Percentiles rank a stretch among this genome's conserved stretches.
Evolutionary conservation across 1,140 invertebrate species (phyloP).

Genomic region (Anastatus disparis): DNA sequence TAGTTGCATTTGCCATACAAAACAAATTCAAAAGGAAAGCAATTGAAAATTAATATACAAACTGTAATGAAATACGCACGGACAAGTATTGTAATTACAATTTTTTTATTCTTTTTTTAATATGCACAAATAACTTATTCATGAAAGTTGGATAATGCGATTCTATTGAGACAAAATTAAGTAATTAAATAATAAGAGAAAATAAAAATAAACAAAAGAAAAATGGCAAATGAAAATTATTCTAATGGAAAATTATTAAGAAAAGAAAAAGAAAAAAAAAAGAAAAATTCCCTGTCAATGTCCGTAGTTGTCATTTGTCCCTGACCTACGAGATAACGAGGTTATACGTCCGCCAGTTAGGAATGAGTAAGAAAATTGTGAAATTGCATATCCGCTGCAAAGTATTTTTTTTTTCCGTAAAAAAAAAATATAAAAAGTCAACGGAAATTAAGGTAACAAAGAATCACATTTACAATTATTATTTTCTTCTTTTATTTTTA

Average conservation of each 20-base stretch:
- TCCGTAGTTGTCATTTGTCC: slow-evolving; percentile 11
- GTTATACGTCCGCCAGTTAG: slow-evolving; percentile 10
- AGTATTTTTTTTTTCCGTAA: background rate
- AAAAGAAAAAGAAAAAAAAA: background rate
- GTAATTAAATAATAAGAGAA: too few relatives aligned
- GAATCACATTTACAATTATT: too few relatives aligned
- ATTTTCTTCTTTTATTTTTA: background rate
- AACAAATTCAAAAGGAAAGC: too few relatives aligned
- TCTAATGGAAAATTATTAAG: background rate
- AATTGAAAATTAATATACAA: too few relatives aligned
- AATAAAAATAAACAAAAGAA: background rate
- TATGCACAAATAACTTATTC: too few relatives aligned
- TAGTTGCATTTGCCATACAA: too few relatives aligned
- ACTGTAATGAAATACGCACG: too few relatives aligned
- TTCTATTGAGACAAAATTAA: too few relatives aligned
- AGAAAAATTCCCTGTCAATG: slow-evolving; percentile 29
- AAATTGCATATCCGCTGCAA: slow-evolving; percentile 23
- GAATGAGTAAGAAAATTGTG: slow-evolving; percentile 29
- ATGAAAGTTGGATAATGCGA: too few relatives aligned
- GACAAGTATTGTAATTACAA: too few relatives aligned
- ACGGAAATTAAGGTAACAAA: slow-evolving; percentile 3
- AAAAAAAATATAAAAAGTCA: slow-evolving; percentile 4
- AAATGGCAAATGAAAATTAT: background rate
- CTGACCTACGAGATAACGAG: slow-evolving; percentile 35
- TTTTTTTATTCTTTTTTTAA: too few relatives aligned